Base-by-base conservation (phyloP, 1,140 invertebrate species). In the Hirudo medicinalis region DNA sequence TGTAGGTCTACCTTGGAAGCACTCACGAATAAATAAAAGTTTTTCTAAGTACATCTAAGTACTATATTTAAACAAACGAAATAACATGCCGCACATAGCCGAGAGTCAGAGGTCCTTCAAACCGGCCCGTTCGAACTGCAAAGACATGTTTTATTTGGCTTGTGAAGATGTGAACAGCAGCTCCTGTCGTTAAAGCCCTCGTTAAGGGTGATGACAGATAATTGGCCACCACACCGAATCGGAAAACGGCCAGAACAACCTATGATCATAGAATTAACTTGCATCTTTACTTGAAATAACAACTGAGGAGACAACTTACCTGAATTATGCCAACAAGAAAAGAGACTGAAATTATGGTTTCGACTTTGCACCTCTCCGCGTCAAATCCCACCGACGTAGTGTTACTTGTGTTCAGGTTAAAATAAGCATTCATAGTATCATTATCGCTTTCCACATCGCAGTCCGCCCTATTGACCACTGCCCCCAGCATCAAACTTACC, bases 91-190 rank as follows among this genome's bases (percentile, higher is more conserved):
- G 80, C 76, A 83, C 83, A 76, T 80, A 80, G 19, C 83, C 74
- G n/a, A 83, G 75, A 76, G 83, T 83, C 32, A 83, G 77, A 20
- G 79, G 69, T 29, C 82, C 82, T 74, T 76, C 77, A 75, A 79
- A 80, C 69, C 79, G 72, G 0, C 71, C 73, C 15, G 78, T 76
- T 54, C 75, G 66, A 22, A 84, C 78, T 49, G 80, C 84, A 76
- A 85, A 81, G 4, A 85, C 75, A 71, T 80, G 78, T 71, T 77
- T 79, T n/a, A 85, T 78, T 76, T 85, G 84, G 74, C 80, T 81
- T 19, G 81, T 80, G 69, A 84, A 81, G 2, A 85, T 83, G 74
- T 85, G 84, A 74, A 82, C 78, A 5, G 84, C 83, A 55, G 83
- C 81, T 17, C 82, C 84, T 9, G 82, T 82, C 36, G 83, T 83